Conservation (phyloP, 1,140 invertebrate genomes). For the Hesperophylax magnus region DNA sequence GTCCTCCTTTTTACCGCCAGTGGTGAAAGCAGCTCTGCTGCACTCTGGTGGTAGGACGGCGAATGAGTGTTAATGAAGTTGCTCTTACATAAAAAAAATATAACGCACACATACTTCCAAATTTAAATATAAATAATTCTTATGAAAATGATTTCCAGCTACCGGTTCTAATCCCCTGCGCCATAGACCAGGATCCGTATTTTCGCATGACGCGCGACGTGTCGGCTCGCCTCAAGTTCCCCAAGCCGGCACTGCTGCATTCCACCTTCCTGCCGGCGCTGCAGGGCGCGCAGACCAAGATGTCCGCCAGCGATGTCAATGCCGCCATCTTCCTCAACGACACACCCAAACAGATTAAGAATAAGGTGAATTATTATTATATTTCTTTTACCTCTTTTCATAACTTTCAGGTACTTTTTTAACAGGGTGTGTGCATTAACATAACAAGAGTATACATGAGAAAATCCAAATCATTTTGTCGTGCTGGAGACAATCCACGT, state of each 20-base stretch:
- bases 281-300: conserved; percentile 97
- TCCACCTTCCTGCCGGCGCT: conserved; percentile 96
- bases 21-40: too few relatives aligned
- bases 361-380: conserved; percentile 75
- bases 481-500: too few relatives aligned
- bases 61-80: too few relatives aligned
- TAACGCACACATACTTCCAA: too few relatives aligned
- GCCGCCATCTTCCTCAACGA: conserved; percentile 97
- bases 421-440: too few relatives aligned
- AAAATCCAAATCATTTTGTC: too few relatives aligned
- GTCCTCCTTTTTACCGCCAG: too few relatives aligned
- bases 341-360: conserved; percentile 97
- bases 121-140: too few relatives aligned
- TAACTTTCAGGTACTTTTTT: too few relatives aligned
- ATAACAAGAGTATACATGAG: too few relatives aligned
- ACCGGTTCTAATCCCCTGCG: conserved; percentile 96
- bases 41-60: too few relatives aligned
- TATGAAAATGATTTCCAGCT: conserved; percentile 59
- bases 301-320: conserved; percentile 96
- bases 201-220: conserved; percentile 99
- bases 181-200: conserved; percentile 99
- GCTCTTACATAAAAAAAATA: too few relatives aligned
- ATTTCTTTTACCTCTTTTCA: neutral
- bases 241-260: conserved; percentile 96
- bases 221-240: conserved; percentile 87